Percentiles rank a stretch among this genome's conserved stretches.
phyloP scores from a whole-genome alignment of 2,113 vertebrate genomes.

The Abramis brama region DNA sequence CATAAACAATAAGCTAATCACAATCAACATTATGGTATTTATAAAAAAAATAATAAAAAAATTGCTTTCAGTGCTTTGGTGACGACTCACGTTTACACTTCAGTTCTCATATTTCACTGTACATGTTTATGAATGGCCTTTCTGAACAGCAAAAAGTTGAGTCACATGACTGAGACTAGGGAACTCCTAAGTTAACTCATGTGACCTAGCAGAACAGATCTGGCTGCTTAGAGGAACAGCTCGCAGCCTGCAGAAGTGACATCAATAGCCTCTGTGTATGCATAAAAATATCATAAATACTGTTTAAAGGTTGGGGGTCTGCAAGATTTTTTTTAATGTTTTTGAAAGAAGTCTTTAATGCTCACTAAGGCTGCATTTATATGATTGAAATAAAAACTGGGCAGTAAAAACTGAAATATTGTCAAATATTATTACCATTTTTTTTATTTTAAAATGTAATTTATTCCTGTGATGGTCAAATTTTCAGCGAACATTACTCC shows the following conservation, averaged over 20 bases:
- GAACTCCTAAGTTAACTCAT: constrained; percentile 25
- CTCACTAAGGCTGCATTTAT: not conserved
- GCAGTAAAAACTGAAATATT: not conserved
- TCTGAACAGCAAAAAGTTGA: not conserved
- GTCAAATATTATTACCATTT: not conserved
- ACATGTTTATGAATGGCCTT: not conserved
- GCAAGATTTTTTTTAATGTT: not conserved
- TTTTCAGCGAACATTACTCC: not conserved
- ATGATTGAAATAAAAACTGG: not conserved
- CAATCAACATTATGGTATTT: not conserved
- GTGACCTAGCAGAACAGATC: constrained; percentile 11
- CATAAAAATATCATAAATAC: not conserved
- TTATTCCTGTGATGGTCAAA: not conserved
- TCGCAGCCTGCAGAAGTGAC: not conserved
- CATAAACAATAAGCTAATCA: not conserved
- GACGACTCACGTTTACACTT: not conserved
- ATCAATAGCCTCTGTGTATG: not conserved
- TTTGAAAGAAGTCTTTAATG: not conserved
- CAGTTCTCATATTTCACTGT: constrained; percentile 8
- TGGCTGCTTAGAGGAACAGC: not conserved
- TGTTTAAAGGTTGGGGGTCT: not conserved
- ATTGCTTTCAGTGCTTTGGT: not conserved
- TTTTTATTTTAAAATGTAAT: not conserved
- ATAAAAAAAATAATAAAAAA: not conserved
- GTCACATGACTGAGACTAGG: not conserved